phyloP scores from a whole-genome alignment of 2,888 invertebrate species.

The Fragum fragum region DNA sequence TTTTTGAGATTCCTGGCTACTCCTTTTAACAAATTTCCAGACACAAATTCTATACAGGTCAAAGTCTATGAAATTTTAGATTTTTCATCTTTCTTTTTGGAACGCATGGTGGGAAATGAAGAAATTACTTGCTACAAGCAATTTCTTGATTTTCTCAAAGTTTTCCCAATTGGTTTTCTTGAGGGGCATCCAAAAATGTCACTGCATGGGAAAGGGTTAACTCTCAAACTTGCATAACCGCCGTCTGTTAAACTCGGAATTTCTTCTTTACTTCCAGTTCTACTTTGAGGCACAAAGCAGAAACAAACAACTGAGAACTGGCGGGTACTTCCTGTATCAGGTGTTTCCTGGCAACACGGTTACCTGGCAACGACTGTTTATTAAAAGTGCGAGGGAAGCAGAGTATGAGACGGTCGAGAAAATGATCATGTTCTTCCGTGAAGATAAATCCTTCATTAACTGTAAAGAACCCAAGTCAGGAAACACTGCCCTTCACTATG shows the following conservation, averaged over 20 bases:
- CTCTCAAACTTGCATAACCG: too few species aligned
- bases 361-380: slow-evolving; percentile 83
- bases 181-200: too few species aligned
- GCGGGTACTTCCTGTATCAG: slow-evolving; percentile 84
- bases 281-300: slow-evolving; percentile 83
- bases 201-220: too few species aligned
- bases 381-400: slow-evolving; percentile 83
- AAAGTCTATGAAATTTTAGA: too few species aligned
- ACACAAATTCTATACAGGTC: too few species aligned
- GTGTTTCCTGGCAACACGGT: slow-evolving; percentile 84
- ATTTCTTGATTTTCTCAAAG: too few species aligned
- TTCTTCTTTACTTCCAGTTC: slow-evolving; percentile 82
- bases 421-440: slow-evolving; percentile 84
- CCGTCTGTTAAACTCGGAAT: too few species aligned
- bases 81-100: too few species aligned
- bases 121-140: too few species aligned
- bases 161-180: too few species aligned
- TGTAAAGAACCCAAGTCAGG: slow-evolving; percentile 82
- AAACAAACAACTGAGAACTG: slow-evolving; percentile 83
- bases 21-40: too few species aligned
- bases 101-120: neutral
- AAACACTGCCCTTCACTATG: slow-evolving; percentile 84
- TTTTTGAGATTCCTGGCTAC: too few species aligned
- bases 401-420: slow-evolving; percentile 84
- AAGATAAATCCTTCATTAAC: slow-evolving; percentile 83